phyloP scores from a whole-genome alignment of 2,888 invertebrate species.

The Rhingia campestris region DNA sequence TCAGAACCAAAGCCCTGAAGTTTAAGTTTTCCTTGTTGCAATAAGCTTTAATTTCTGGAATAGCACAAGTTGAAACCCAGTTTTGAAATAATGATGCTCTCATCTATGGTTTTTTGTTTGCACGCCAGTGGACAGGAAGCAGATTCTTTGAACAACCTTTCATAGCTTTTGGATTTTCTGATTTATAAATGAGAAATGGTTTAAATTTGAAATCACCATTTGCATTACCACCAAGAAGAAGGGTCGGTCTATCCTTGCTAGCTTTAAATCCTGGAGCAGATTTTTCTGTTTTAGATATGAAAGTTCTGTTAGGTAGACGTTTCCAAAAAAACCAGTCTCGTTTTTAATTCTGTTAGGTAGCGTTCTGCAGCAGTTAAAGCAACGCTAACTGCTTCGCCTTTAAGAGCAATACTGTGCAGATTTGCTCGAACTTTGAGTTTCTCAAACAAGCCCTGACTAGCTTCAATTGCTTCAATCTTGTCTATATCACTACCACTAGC shows the following conservation, averaged over 20 bases:
- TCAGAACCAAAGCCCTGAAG: background rate
- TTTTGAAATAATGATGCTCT: background rate
- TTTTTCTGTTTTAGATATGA: background rate
- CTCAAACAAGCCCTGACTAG: no score
- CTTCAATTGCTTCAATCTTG: no score
- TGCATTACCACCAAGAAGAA: background rate
- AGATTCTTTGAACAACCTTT: background rate
- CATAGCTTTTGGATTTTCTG: background rate
- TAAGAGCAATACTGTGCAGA: no score
- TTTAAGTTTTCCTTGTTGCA: background rate
- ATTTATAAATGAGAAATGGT: background rate
- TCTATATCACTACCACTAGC: no score
- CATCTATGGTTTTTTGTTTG: slow-evolving; percentile 1
- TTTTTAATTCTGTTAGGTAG: no score
- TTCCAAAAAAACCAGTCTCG: no score
- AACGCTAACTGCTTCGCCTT: no score
- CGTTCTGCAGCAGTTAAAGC: no score
- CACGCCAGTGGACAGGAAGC: slow-evolving; percentile 1
- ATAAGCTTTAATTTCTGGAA: no score
- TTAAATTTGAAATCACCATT: background rate
- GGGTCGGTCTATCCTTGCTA: background rate
- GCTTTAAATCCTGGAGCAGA: background rate
- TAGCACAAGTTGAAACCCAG: background rate
- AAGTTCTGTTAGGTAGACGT: no score
- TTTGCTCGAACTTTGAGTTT: no score